A percentile compares a stretch with the other conserved stretches of the same genome.
phyloP scores from a whole-genome alignment of 2,888 invertebrate species.

The Pristionchus exspectatus region DNA sequence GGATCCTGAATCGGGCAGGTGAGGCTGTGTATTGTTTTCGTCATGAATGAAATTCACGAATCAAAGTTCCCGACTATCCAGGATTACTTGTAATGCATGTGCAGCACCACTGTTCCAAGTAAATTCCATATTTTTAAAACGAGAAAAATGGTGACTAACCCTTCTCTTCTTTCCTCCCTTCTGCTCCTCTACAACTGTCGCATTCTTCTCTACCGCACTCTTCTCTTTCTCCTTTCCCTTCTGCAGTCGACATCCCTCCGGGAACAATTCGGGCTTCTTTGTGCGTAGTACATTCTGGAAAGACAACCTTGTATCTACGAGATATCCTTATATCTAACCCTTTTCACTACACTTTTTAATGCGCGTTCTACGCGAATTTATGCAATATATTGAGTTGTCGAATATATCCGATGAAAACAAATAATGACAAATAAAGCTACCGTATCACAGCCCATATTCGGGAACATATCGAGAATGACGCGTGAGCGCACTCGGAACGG shows the following conservation, averaged over 20 bases:
- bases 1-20: conserved; percentile 34
- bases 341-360: too few species aligned
- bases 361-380: too few species aligned
- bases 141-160: neutral
- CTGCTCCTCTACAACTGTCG: neutral
- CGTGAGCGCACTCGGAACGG: conserved; percentile 28
- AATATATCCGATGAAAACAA: too few species aligned
- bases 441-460: conserved; percentile 22
- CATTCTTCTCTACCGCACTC: neutral
- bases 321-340: too few species aligned
- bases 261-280: conserved; percentile 9
- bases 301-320: neutral
- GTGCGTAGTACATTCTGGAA: neutral
- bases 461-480: conserved; percentile 13
- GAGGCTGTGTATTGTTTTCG: too few species aligned
- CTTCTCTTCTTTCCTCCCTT: conserved; percentile 42
- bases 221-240: neutral
- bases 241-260: neutral
- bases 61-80: too few species aligned
- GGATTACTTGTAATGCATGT: too few species aligned
- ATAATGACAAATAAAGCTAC: neutral
- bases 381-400: neutral
- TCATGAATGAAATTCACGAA: too few species aligned
- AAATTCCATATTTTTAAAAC: too few species aligned
- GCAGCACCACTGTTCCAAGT: too few species aligned